phyloP scores from a whole-genome alignment of 2,113 vertebrate species.

The Perca flavescens region DNA sequence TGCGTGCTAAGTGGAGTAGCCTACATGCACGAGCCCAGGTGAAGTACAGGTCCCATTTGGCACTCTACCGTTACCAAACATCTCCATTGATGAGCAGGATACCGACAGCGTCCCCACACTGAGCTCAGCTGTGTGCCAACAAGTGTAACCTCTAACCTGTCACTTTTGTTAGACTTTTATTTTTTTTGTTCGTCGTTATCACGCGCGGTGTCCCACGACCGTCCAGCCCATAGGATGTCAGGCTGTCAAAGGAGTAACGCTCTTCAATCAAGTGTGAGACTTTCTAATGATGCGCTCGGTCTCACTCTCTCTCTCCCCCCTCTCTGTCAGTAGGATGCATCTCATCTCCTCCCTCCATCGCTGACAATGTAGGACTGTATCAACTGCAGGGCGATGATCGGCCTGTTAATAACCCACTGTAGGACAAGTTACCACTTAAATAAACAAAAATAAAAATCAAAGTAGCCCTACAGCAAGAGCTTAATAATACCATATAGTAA shows the following conservation, averaged over 20 bases:
- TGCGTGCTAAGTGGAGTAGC: slow-evolving; percentile 22
- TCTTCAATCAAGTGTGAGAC: slow-evolving; percentile 48
- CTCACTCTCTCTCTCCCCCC: neutral
- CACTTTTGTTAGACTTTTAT: neutral
- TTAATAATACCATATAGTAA: too few species aligned
- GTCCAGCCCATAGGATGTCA: slow-evolving; percentile 55
- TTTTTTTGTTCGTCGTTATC: neutral
- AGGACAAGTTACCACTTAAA: too few species aligned
- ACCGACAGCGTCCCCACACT: neutral
- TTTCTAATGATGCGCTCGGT: slow-evolving; percentile 33
- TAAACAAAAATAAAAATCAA: too few species aligned
- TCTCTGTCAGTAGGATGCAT: neutral
- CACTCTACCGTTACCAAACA: neutral
- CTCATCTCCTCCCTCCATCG: neutral
- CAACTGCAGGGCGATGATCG: too few species aligned
- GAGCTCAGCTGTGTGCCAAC: slow-evolving; percentile 18
- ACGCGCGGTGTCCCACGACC: slow-evolving; percentile 26
- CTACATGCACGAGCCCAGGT: slow-evolving; percentile 8
- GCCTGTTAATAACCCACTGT: too few species aligned
- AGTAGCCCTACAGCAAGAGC: too few species aligned
- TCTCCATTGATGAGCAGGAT: neutral
- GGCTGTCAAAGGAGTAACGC: slow-evolving; percentile 74
- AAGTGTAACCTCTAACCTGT: slow-evolving; percentile 26
- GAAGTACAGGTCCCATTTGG: slow-evolving; percentile 17
- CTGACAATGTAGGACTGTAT: neutral